These are phyloP conservation scores for Stictocephala bisonia DNA, from an alignment of 2,888 invertebrate species.

Conservation along the genomic window DNA sequence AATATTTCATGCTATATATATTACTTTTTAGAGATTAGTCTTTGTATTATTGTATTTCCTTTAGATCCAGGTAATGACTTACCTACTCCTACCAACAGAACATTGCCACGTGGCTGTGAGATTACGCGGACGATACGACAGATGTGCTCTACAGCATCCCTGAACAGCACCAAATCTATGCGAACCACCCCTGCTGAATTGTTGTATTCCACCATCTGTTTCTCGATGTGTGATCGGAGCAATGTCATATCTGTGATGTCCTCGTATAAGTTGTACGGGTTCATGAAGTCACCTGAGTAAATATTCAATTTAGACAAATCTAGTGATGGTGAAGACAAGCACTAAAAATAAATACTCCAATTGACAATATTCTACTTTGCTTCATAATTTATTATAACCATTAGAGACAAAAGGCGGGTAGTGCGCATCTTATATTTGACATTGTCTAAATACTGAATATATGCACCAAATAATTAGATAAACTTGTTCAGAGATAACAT, in stretches of 20 bases:
- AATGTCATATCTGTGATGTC: constrained; percentile 75
- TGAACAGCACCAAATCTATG: constrained; percentile 86
- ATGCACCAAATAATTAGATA: too few relatives aligned
- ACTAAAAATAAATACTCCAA: background rate
- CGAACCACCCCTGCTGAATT: constrained; percentile 79
- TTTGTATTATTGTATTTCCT: too few relatives aligned
- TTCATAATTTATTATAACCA: too few relatives aligned
- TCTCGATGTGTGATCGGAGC: constrained; percentile 69
- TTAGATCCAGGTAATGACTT: too few relatives aligned
- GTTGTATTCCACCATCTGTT: constrained; percentile 82
- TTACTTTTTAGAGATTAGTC: too few relatives aligned
- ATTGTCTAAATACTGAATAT: too few relatives aligned
- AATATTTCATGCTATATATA: too few relatives aligned
- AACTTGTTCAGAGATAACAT: too few relatives aligned
- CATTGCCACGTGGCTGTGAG: constrained; percentile 83
- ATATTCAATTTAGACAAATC: background rate
- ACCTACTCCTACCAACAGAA: constrained; percentile 87
- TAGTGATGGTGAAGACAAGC: background rate
- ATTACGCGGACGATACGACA: constrained; percentile 85
- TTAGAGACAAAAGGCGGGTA: too few relatives aligned
- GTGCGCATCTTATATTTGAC: too few relatives aligned
- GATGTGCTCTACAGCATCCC: constrained; percentile 88
- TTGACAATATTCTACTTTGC: too few relatives aligned
- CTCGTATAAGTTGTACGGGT: constrained; percentile 81
- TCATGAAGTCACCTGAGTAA: constrained; percentile 74